phyloP scores from a whole-genome alignment of 1,140 invertebrate species.

The Elymnias hypermnestra region DNA sequence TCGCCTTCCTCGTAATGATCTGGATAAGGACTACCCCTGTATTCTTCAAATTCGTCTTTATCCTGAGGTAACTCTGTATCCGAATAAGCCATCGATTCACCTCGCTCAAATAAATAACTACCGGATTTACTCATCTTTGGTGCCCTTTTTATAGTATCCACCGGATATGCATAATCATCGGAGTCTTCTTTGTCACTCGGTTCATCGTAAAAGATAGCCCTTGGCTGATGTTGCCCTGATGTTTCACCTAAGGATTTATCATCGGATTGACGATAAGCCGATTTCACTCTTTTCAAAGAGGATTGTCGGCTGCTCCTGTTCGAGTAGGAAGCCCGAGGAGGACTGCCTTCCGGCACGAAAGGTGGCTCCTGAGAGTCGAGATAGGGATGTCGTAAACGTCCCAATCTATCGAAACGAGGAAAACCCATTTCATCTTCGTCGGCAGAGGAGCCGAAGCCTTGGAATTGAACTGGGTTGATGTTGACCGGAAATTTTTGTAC shows the following conservation, averaged over 20 bases:
- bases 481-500: conserved; percentile 57
- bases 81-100: conserved; percentile 63
- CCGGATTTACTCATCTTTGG: conserved; percentile 62
- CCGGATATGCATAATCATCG: conserved; percentile 70
- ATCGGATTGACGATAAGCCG: conserved; percentile 47
- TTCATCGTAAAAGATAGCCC: conserved; percentile 50
- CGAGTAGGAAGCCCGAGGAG: conserved; percentile 58
- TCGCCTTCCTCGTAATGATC: conserved; percentile 65
- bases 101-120: conserved; percentile 63
- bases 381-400: conserved; percentile 73
- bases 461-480: conserved; percentile 73
- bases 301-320: conserved; percentile 66
- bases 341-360: conserved; percentile 60
- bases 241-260: conserved; percentile 47
- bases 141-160: conserved; percentile 72
- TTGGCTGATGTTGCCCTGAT: conserved; percentile 46
- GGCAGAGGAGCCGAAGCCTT: conserved; percentile 78
- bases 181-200: conserved; percentile 66
- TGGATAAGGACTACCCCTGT: conserved; percentile 63
- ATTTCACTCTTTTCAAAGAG: conserved; percentile 57
- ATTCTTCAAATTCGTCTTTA: conserved; percentile 65
- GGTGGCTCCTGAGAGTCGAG: conserved; percentile 67
- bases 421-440: conserved; percentile 80
- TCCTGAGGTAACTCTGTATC: conserved; percentile 65
- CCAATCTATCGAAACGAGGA: conserved; percentile 77